Percentiles rank a stretch among this genome's conserved stretches.
phyloP scores from a whole-genome alignment of 2,797 vertebrate species.

The Pipistrellus pygmaeus region DNA sequence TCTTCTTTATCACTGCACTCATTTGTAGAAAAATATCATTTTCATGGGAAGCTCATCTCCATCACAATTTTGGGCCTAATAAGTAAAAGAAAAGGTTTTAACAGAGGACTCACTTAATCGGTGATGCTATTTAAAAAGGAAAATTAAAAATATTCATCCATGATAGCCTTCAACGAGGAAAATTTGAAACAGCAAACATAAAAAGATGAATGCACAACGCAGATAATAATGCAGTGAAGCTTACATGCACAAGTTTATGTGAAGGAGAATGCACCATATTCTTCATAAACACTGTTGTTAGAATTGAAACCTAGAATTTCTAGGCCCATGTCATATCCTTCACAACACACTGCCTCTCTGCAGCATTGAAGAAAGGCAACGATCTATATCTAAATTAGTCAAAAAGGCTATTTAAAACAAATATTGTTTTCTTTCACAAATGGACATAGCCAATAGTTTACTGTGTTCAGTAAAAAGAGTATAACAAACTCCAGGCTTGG shows the following conservation, averaged over 20 bases:
- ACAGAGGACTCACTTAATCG: not conserved
- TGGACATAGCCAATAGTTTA: not conserved
- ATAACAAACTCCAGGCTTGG: not conserved
- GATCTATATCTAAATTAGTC: no score
- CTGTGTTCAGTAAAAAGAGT: not conserved
- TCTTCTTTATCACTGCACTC: not conserved
- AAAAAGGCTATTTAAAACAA: no score
- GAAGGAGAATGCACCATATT: not conserved
- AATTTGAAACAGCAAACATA: constrained; percentile 32
- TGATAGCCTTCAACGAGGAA: not conserved
- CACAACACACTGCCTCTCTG: not conserved
- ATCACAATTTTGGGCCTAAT: not conserved
- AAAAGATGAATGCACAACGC: not conserved
- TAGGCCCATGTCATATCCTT: not conserved
- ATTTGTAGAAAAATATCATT: not conserved
- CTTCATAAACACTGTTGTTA: not conserved
- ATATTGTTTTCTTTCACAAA: not conserved
- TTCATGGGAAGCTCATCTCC: not conserved
- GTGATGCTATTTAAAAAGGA: constrained; percentile 20
- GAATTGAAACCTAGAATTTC: not conserved
- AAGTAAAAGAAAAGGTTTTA: constrained; percentile 29
- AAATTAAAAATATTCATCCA: not conserved
- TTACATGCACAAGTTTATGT: not conserved
- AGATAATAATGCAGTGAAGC: not conserved
- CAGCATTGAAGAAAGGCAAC: not conserved